Evolutionary conservation across 2,888 invertebrate species (phyloP), one percentile per base, ranked within the genome.

Genomic region (Eulithis prunata): DNA sequence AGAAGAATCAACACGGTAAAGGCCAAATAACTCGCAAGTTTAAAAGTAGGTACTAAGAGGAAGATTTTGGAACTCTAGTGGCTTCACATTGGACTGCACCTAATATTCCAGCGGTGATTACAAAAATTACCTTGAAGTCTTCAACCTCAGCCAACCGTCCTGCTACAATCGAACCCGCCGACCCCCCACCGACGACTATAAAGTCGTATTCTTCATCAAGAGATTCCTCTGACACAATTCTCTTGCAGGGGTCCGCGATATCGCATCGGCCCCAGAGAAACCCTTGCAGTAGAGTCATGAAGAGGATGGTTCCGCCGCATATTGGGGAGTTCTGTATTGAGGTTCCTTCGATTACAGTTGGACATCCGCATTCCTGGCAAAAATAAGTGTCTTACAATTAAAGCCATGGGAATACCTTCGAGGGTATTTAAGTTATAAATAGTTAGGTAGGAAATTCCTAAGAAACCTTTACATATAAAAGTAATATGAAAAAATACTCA

Each of bases 81-180:
- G 38, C 38, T 38, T 1, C 21, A 21, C 21, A 21, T 21, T 21
- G 21, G 21, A 21, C 21, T 21, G 21, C 21, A 21, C 21, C 38
- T 8, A n/a, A n/a, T n/a, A n/a, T n/a, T n/a, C n/a, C n/a, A 38
- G 38, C 46, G 6, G 6, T 13, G 13, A 46, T 13, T 46, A 46
- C 4, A n/a, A 47, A 47, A 55, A 69, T 68, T 14, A 72, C 74
- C 10, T 68, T 67, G 49, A 43, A 70, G 0, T 62, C 54, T 6
- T 60, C 79, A 41, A 93, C 85, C 76, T 95, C 95, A 47, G 94
- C 93, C 14, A 96, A 83, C 69, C 95, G 90, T 0, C 93, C 93
- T 5, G 95, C 95, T 0, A 94, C 95, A 1, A 94, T 93, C 0
- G 95, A 90, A 0, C 96, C 96, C 0, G 94, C 95, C 2, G 95